Evolutionary conservation across 2,113 vertebrate species (phyloP).

Genomic region (Helogale parvula): DNA sequence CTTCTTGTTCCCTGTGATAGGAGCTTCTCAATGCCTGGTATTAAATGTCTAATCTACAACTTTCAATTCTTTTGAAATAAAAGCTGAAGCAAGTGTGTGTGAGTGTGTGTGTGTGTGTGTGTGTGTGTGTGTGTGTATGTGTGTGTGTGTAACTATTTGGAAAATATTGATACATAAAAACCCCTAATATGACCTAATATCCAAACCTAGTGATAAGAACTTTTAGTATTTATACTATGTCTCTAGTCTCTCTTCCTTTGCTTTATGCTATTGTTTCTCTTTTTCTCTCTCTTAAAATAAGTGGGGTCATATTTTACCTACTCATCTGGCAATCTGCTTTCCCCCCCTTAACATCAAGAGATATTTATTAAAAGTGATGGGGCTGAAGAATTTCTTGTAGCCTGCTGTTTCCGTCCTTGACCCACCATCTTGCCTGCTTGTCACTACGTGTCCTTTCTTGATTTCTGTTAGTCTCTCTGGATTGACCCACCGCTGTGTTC

Average conservation of each 20-base stretch:
- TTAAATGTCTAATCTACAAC: neutral
- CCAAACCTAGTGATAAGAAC: neutral
- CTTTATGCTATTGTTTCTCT: neutral
- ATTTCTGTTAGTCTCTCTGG: neutral
- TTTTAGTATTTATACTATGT: neutral
- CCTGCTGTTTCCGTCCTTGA: neutral
- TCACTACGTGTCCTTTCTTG: neutral
- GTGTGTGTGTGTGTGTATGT: neutral
- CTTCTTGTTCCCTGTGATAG: neutral
- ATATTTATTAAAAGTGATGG: neutral
- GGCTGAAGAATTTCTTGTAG: neutral
- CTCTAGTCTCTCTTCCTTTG: neutral
- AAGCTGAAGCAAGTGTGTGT: neutral
- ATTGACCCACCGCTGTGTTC: neutral
- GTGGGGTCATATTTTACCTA: neutral
- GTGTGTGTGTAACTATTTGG: neutral
- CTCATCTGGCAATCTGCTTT: neutral
- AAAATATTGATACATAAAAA: neutral
- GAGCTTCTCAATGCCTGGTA: neutral
- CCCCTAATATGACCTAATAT: neutral
- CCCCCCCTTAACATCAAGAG: neutral
- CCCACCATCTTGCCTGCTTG: neutral
- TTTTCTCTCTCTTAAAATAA: neutral
- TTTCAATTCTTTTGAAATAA: neutral
- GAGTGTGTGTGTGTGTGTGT: neutral